Conservation (phyloP, 2,888 invertebrate species). For the Macrophya alboannulata region DNA sequence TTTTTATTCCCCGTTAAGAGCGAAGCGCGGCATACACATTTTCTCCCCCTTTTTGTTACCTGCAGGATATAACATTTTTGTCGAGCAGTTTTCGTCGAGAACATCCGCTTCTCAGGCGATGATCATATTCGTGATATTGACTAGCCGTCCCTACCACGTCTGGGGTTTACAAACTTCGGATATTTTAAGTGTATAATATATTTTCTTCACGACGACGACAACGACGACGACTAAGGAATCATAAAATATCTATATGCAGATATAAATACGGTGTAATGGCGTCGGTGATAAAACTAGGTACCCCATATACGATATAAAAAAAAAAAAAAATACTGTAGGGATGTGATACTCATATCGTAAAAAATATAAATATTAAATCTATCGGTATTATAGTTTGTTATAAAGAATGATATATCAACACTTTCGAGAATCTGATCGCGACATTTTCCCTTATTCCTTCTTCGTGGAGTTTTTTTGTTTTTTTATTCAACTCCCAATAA, state of each 20-base stretch:
- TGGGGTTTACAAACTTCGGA: conserved; percentile 33
- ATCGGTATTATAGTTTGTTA: neutral
- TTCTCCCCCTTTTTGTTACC: neutral
- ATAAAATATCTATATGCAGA: neutral
- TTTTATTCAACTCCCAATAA: conserved; percentile 23
- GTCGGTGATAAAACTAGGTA: neutral
- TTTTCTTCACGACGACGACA: neutral
- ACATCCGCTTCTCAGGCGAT: conserved; percentile 14
- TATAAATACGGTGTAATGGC: neutral
- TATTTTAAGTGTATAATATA: conserved; percentile 31
- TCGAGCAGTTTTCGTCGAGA: conserved; percentile 4
- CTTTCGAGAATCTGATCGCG: neutral
- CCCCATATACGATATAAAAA: neutral
- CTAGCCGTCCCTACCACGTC: neutral
- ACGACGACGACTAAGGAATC: neutral
- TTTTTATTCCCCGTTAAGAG: neutral
- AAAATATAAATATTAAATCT: conserved; percentile 3
- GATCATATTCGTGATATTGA: neutral
- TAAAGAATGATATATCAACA: neutral
- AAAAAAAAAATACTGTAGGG: neutral
- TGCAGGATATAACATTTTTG: neutral
- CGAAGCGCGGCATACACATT: neutral
- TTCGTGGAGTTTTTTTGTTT: neutral
- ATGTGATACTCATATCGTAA: neutral
- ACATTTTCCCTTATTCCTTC: neutral